Base-by-base conservation (phyloP, 2,113 vertebrate species). In the Uria lomvia region DNA sequence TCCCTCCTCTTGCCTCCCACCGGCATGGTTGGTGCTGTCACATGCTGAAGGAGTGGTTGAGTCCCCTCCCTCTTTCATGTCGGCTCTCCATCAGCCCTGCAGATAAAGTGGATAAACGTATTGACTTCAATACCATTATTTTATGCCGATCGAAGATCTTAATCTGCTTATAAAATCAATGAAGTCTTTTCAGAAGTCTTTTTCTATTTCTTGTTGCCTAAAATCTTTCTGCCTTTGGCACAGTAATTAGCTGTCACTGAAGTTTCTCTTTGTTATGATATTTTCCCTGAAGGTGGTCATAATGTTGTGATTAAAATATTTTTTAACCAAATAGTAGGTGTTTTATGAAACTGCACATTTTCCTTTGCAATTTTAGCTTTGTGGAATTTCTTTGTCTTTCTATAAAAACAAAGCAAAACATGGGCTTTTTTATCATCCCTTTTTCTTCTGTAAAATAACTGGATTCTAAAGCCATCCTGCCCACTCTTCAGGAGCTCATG, bases 1-100 rank as follows among this genome's bases (percentile, higher is more conserved):
- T 13, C 38, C 71, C 40, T 80, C n/a, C 8, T 94, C 38, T 42
- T 72, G 75, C 40, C 16, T 88, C 32, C 60, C 71, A 56, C 27
- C 84, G 42, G 20, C 0, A 0, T 15, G n/a, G 52, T 0, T 42
- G 60, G 42, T 93, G 73, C 58, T 79, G 71, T 56, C 74, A 52
- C 62, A 13, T 10, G 36, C 78, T 76, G 76, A 75, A 90, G 38
- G 36, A 86, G 43, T 22, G 22, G 47, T 11, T n/a, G 58, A 50
- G 56, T 76, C 36, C 30, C 38, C 30, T 94, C 71, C 26, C 21
- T 78, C 63, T 73, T 53, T 72, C 47, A 34, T 63, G 62, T 56
- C 45, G 45, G 20, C 49, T 92, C 66, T 52, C 27, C 45, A 15
- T 47, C 75, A 85, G 56, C 60, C 29, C 75, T 90, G 71, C 85